A percentile compares a stretch with the other conserved stretches of the same genome.
These are phyloP conservation scores for Barypeithes pellucidus DNA, from an alignment of 2,888 invertebrate species.

Conservation along the genomic window DNA sequence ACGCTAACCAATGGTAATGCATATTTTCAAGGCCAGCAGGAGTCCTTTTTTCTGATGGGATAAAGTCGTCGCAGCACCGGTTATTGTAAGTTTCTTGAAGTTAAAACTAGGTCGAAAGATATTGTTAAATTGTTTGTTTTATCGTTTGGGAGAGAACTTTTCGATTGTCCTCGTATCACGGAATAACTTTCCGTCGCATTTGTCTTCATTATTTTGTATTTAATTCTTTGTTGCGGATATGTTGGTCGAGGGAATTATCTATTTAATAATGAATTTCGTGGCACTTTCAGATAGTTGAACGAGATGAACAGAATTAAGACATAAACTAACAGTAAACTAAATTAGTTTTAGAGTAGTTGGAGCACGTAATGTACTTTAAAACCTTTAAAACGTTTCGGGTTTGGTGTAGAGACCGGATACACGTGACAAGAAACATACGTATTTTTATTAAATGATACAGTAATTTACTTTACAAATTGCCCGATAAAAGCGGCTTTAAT, in stretches of 20 bases:
- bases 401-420: constrained; percentile 1
- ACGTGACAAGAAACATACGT: constrained; percentile 10
- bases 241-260: constrained; percentile 16
- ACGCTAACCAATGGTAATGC: too few relatives aligned
- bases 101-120: too few relatives aligned
- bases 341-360: constrained; percentile 44
- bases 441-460: constrained; percentile 1
- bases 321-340: constrained; percentile 43
- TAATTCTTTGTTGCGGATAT: constrained; percentile 1
- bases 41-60: too few relatives aligned
- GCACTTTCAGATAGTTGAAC: constrained; percentile 9
- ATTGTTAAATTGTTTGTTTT: too few relatives aligned
- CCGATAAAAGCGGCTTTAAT: background rate
- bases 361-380: constrained; percentile 45
- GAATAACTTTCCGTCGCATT: background rate
- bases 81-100: too few relatives aligned
- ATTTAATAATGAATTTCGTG: constrained; percentile 20
- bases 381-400: constrained; percentile 19
- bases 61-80: too few relatives aligned
- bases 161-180: too few relatives aligned
- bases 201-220: constrained; percentile 3
- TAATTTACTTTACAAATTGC: background rate
- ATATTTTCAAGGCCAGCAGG: background rate
- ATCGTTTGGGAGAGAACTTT: too few relatives aligned
- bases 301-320: constrained; percentile 39